Percentiles rank a stretch among this genome's conserved stretches.
phyloP scores from a whole-genome alignment of 2,797 vertebrate species.

The Sebastes nivosus region DNA sequence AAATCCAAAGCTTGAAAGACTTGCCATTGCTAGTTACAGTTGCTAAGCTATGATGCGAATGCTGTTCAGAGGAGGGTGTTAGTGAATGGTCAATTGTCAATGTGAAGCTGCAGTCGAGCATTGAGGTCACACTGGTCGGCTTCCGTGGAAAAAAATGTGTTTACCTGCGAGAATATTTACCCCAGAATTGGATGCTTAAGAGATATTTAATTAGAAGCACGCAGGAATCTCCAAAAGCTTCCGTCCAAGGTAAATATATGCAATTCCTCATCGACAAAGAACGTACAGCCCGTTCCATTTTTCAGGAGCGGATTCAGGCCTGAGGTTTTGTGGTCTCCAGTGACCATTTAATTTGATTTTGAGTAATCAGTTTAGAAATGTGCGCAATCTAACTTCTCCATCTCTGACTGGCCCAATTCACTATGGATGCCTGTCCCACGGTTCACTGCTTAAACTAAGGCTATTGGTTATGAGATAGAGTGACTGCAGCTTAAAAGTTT shows the following conservation, averaged over 20 bases:
- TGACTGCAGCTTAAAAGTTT: background rate
- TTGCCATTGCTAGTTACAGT: background rate
- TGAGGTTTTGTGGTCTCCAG: slow-evolving; percentile 43
- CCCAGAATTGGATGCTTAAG: slow-evolving; percentile 15
- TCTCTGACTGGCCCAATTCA: slow-evolving; percentile 39
- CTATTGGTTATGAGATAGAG: background rate
- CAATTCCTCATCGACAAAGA: slow-evolving; percentile 23
- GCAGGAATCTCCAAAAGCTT: slow-evolving; percentile 13
- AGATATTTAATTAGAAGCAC: slow-evolving; percentile 22
- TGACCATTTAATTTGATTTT: slow-evolving; percentile 71
- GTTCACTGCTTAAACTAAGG: background rate
- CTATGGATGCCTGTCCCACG: background rate
- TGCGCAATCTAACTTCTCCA: slow-evolving; percentile 47
- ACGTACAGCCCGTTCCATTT: slow-evolving; percentile 36
- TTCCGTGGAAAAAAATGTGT: slow-evolving; percentile 33
- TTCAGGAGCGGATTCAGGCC: background rate
- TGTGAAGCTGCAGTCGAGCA: background rate
- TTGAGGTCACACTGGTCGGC: slow-evolving; percentile 16
- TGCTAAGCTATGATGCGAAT: background rate
- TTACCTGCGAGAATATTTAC: slow-evolving; percentile 41
- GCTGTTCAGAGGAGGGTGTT: background rate
- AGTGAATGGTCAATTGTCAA: slow-evolving; percentile 1
- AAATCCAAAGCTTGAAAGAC: background rate
- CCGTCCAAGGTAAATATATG: slow-evolving; percentile 38
- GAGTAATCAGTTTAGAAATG: slow-evolving; percentile 66